These are phyloP conservation scores for Myathropa florea DNA, from an alignment of 2,888 invertebrate species.

Conservation along the genomic window DNA sequence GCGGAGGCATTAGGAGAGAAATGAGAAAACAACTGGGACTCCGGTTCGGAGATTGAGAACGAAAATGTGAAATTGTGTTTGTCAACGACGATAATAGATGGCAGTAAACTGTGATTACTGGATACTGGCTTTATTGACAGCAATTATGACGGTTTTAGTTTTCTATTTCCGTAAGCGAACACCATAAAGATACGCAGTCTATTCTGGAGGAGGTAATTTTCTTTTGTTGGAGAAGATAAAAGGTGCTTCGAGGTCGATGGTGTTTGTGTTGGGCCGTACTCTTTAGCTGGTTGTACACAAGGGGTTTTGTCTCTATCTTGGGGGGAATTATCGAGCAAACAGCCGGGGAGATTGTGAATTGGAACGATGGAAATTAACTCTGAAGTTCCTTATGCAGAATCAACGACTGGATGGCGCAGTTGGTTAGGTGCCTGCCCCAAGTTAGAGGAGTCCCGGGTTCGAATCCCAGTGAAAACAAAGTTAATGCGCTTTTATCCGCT, in stretches of 20 bases:
- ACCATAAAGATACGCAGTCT: neutral
- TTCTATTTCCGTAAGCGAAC: neutral
- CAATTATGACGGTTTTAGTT: neutral
- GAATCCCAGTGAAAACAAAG: too few relatives aligned
- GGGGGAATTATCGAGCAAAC: too few relatives aligned
- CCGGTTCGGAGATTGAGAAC: neutral
- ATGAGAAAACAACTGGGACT: conserved; percentile 2
- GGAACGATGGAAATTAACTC: too few relatives aligned
- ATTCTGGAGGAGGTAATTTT: neutral
- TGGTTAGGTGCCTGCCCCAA: too few relatives aligned
- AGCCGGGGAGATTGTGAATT: too few relatives aligned
- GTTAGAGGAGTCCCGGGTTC: too few relatives aligned
- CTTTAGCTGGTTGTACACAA: too few relatives aligned
- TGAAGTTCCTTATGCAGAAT: too few relatives aligned
- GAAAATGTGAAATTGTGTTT: neutral
- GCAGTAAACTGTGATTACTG: neutral
- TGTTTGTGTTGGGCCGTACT: too few relatives aligned
- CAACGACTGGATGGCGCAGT: too few relatives aligned
- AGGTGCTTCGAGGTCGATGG: neutral
- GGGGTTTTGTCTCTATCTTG: too few relatives aligned
- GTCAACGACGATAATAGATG: neutral
- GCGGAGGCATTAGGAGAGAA: conserved; percentile 4
- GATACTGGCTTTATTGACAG: neutral
- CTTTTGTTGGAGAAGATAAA: neutral
- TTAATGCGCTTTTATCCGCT: too few relatives aligned